These are phyloP conservation scores for Yasuhikotakia modesta DNA, from an alignment of 2,797 vertebrate genomes.

Conservation along the genomic window DNA sequence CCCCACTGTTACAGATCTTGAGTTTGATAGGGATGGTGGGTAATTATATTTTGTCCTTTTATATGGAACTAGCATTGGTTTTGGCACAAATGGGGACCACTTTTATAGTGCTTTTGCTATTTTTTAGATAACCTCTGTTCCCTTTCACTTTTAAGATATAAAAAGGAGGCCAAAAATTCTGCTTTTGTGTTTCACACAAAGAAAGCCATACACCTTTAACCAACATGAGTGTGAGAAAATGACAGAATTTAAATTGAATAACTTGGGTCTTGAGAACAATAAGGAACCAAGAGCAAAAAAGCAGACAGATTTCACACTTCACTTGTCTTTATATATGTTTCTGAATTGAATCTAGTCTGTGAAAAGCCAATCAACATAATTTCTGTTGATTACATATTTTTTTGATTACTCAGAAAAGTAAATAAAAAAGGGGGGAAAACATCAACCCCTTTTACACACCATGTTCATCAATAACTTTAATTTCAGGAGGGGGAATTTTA, in stretches of 20 bases:
- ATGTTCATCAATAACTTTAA: conserved; percentile 64
- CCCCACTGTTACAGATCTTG: no score
- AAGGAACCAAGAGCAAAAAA: no score
- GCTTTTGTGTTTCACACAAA: neutral
- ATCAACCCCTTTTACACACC: conserved; percentile 60
- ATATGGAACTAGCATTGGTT: no score
- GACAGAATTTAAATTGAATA: neutral
- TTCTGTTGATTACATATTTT: conserved; percentile 39
- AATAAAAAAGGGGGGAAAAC: conserved; percentile 55
- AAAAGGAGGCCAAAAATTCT: neutral
- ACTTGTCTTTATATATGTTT: conserved; percentile 17
- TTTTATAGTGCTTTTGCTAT: neutral
- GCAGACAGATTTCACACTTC: neutral
- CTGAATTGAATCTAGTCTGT: conserved; percentile 1
- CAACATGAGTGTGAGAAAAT: neutral
- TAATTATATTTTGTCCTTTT: no score
- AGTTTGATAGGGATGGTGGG: no score
- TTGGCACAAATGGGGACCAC: neutral
- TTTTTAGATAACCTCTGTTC: neutral
- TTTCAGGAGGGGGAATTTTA: conserved; percentile 78
- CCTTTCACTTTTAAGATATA: neutral
- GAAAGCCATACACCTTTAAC: neutral
- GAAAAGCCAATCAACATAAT: conserved; percentile 3
- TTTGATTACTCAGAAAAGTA: conserved; percentile 63
- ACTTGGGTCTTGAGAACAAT: no score